Evolutionary conservation across 2,888 invertebrate species (phyloP).

Genomic region (Drosophila antonietae): DNA sequence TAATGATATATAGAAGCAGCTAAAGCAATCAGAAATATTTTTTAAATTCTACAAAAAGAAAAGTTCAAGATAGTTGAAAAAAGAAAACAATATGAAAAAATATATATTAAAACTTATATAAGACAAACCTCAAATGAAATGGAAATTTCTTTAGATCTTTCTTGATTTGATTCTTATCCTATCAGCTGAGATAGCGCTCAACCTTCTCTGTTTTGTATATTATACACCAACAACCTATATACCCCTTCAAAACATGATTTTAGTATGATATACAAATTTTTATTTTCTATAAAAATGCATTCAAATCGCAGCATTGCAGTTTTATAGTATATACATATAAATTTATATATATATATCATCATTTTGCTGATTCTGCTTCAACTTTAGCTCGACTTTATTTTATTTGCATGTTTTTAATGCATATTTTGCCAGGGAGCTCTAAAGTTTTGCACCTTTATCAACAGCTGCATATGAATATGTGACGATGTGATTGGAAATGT

Average conservation of each 20-base stretch:
- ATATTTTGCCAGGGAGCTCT: constrained; percentile 38
- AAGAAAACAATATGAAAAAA: too few relatives aligned
- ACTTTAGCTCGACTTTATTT: constrained; percentile 45
- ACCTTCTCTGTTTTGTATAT: not conserved
- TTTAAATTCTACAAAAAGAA: too few relatives aligned
- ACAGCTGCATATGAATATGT: constrained; percentile 51
- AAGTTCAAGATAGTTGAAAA: too few relatives aligned
- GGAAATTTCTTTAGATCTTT: too few relatives aligned
- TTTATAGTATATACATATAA: not conserved
- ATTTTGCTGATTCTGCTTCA: constrained; percentile 35
- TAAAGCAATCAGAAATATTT: too few relatives aligned
- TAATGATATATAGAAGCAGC: too few relatives aligned
- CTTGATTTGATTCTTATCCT: not conserved
- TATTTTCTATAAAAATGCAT: constrained; percentile 47
- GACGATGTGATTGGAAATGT: constrained; percentile 28
- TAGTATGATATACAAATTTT: too few relatives aligned
- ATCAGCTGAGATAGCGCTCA: not conserved
- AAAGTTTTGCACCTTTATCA: constrained; percentile 37
- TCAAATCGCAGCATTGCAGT: constrained; percentile 68
- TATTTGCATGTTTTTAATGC: constrained; percentile 41
- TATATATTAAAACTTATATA: too few relatives aligned
- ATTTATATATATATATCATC: constrained; percentile 11
- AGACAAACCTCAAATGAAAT: not conserved
- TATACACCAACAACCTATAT: not conserved
- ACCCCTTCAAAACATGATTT: not conserved